A percentile compares a stretch with the other conserved stretches of the same genome.
Evolutionary conservation across 2,888 invertebrate genomes (phyloP).

Genomic region (Neocrepidodera transversa): DNA sequence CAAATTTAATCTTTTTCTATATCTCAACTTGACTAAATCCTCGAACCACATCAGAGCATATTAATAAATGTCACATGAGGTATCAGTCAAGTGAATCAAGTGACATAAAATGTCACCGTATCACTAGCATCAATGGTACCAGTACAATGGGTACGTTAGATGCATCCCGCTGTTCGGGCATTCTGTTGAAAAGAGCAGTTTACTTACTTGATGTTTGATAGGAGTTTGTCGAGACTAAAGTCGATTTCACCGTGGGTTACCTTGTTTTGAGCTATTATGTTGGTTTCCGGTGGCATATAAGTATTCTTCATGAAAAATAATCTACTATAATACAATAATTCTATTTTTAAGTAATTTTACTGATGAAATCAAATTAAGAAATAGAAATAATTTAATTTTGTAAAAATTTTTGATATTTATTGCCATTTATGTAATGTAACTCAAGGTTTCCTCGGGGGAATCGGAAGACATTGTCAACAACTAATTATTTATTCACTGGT

Average conservation of each 20-base stretch:
- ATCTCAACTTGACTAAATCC: not conserved
- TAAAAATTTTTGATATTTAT: too few species aligned
- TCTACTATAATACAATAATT: too few species aligned
- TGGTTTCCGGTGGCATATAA: slow-evolving; percentile 9
- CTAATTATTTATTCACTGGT: too few species aligned
- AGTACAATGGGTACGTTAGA: slow-evolving; percentile 38
- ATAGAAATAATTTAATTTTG: too few species aligned
- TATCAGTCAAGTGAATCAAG: slow-evolving; percentile 17
- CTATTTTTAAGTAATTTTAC: too few species aligned
- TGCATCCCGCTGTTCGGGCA: slow-evolving; percentile 40
- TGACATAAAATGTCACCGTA: slow-evolving; percentile 20
- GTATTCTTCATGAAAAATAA: too few species aligned
- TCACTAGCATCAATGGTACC: slow-evolving; percentile 16
- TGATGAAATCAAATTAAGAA: too few species aligned
- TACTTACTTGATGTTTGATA: slow-evolving; percentile 28
- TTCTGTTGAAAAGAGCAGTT: slow-evolving; percentile 33
- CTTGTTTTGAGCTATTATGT: slow-evolving; percentile 5
- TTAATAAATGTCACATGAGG: slow-evolving; percentile 18
- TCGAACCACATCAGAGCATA: not conserved
- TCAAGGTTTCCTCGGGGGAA: too few species aligned
- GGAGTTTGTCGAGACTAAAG: slow-evolving; percentile 4
- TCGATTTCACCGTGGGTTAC: slow-evolving; percentile 3
- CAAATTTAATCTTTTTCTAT: not conserved
- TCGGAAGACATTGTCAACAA: too few species aligned
- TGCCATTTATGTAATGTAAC: too few species aligned